Conservation (phyloP, 1,140 invertebrate species). For the Scaptomyza montana region DNA sequence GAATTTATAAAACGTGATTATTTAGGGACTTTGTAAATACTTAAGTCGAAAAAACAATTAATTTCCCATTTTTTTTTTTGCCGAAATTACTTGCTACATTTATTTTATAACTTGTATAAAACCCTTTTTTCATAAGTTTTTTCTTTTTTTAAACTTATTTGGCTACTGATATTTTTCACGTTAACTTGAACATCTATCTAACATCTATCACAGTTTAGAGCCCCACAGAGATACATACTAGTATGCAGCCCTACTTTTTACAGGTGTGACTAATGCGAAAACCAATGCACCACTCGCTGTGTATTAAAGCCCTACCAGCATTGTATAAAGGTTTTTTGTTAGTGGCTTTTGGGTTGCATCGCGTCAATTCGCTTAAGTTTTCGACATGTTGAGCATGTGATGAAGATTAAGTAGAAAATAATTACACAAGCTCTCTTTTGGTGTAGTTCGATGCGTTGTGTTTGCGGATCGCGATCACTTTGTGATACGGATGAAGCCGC, state of each 20-base stretch:
- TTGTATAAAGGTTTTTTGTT: slow-evolving; percentile 11
- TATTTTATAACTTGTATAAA: no score
- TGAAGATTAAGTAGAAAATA: slow-evolving; percentile 82
- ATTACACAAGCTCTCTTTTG: slow-evolving; percentile 66
- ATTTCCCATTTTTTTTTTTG: no score
- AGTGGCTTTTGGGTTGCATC: slow-evolving; percentile 39
- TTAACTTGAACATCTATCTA: no score
- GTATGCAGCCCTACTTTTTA: slow-evolving; percentile 1
- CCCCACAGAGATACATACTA: no score
- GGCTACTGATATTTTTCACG: no score
- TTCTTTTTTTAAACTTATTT: no score
- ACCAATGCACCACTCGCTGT: slow-evolving; percentile 13
- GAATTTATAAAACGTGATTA: neutral
- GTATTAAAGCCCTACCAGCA: neutral
- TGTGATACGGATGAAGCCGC: slow-evolving; percentile 54
- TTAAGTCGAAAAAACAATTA: no score
- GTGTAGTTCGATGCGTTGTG: slow-evolving; percentile 7
- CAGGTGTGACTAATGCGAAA: slow-evolving; percentile 11
- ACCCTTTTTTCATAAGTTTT: no score
- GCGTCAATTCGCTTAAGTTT: slow-evolving; percentile 78
- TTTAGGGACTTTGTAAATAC: no score
- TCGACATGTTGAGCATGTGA: slow-evolving; percentile 79
- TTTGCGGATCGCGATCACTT: slow-evolving; percentile 59
- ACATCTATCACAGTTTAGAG: no score
- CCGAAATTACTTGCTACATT: no score